These are phyloP conservation scores for Zaprionus camerounensis DNA, from an alignment of 1,140 invertebrate species.

Conservation along the genomic window DNA sequence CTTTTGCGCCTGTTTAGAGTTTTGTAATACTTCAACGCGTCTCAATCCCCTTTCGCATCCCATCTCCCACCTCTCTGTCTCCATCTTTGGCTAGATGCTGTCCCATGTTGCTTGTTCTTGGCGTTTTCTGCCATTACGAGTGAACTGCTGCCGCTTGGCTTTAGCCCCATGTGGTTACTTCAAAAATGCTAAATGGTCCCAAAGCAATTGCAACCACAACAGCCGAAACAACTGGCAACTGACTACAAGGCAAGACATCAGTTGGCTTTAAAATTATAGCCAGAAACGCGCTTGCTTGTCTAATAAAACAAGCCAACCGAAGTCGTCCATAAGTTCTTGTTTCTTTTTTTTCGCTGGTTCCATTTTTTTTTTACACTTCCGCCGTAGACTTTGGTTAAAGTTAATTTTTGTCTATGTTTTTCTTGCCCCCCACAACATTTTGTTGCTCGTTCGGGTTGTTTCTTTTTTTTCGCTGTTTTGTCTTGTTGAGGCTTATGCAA, in stretches of 20 bases:
- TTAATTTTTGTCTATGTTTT: constrained; percentile 33
- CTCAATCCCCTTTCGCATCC: background rate
- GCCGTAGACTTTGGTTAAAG: constrained; percentile 27
- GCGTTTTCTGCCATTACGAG: constrained; percentile 42
- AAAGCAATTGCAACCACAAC: constrained; percentile 70
- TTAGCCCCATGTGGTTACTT: constrained; percentile 76
- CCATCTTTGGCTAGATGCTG: constrained; percentile 13
- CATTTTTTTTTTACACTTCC: constrained; percentile 1
- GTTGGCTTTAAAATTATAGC: constrained; percentile 39
- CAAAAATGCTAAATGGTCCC: constrained; percentile 79
- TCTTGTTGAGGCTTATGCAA: constrained; percentile 1
- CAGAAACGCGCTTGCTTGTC: constrained; percentile 19
- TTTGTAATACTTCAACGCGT: constrained; percentile 75
- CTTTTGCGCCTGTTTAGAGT: constrained; percentile 75
- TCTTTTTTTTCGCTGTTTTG: background rate
- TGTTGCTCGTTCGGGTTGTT: background rate
- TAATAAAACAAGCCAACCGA: constrained; percentile 34
- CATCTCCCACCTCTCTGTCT: background rate
- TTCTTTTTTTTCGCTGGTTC: background rate
- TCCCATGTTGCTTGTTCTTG: constrained; percentile 47
- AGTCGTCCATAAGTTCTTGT: constrained; percentile 21
- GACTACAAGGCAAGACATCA: constrained; percentile 29
- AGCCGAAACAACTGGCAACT: constrained; percentile 37
- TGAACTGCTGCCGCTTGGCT: constrained; percentile 55
- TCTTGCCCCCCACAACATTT: background rate